Evolutionary conservation across 2,113 vertebrate genomes (phyloP), one percentile per base, ranked within the genome.

Genomic region (Dipodomys merriami): DNA sequence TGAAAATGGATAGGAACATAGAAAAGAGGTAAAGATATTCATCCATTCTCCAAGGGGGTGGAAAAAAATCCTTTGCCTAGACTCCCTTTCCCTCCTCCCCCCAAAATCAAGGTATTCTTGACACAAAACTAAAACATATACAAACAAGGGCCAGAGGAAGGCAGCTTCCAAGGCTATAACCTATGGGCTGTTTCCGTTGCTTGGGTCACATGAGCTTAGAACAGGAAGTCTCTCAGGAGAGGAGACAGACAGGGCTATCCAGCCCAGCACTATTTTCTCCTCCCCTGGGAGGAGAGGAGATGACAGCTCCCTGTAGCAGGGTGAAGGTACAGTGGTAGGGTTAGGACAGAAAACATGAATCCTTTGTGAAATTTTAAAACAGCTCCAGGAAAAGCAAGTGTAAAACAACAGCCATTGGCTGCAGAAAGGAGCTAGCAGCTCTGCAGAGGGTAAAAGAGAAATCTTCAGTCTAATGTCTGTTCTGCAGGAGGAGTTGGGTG

Each of bases 191-290:
- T 77, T 77, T 93, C 85, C 29, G 0, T 83, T 93, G 22, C 69
- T n/a, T 82, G 46, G 46, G 16, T 77, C 62, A 46, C 46, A 88
- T 22, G 60, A 65, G 29, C 69, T 33, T 83, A 68, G 46, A 88
- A 93, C 33, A 93, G 69, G 71, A 88, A 83, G 33, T 82, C n/a
- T 83, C 62, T 88, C 69, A 88, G 46, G 62, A 83, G 78, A 83
- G 69, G 62, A 82, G 68, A 65, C 60, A 92, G n/a, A 87, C n/a
- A 27, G 10, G 46, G 46, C 27, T 87, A 44, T 69, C 30, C 33
- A 68, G 27, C 71, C 69, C 60, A 93, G 22, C 18, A 68, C 71
- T 69, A 87, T 22, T 76, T 68, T 93, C 78, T 83, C 22, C 62
- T 88, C 33, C 33, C 20, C 29, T 83, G n/a, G 57, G 53, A 68